A percentile compares a stretch with the other conserved stretches of the same genome.
Evolutionary conservation across 1,140 invertebrate species (phyloP).

Genomic region (Caenorhabditis tropicalis): DNA sequence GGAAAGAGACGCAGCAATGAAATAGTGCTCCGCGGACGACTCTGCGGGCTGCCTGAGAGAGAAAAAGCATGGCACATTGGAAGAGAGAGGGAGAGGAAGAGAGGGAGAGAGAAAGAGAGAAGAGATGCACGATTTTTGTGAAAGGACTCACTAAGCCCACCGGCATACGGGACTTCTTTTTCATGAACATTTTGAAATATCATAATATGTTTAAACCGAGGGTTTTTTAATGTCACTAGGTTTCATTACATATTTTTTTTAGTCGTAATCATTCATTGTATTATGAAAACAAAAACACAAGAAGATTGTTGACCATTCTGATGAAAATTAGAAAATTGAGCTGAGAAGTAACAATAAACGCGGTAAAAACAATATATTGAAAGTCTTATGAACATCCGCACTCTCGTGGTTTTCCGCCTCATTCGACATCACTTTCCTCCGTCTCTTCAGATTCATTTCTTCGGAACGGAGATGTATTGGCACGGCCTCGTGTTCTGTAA

Average conservation of each 20-base stretch:
- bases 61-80: neutral
- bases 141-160: neutral
- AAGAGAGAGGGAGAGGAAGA: neutral
- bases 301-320: neutral
- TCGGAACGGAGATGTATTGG: constrained; percentile 19
- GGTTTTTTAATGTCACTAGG: neutral
- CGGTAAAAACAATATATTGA: neutral
- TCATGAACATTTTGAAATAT: neutral
- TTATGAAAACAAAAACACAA: neutral
- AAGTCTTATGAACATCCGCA: neutral
- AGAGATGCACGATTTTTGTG: constrained; percentile 2
- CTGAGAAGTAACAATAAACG: neutral
- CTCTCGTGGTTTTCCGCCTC: neutral
- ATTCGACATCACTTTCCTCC: constrained; percentile 21
- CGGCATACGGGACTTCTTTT: neutral
- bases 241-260: no score
- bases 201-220: neutral
- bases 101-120: no score
- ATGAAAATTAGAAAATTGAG: neutral
- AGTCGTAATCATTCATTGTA: neutral
- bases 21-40: neutral
- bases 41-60: neutral
- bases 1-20: neutral
- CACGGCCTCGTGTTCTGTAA: constrained; percentile 14
- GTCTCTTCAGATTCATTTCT: neutral